Evolutionary conservation across 2,113 vertebrate species (phyloP), one percentile per base, ranked within the genome.

Genomic region (Pogona vitticeps): DNA sequence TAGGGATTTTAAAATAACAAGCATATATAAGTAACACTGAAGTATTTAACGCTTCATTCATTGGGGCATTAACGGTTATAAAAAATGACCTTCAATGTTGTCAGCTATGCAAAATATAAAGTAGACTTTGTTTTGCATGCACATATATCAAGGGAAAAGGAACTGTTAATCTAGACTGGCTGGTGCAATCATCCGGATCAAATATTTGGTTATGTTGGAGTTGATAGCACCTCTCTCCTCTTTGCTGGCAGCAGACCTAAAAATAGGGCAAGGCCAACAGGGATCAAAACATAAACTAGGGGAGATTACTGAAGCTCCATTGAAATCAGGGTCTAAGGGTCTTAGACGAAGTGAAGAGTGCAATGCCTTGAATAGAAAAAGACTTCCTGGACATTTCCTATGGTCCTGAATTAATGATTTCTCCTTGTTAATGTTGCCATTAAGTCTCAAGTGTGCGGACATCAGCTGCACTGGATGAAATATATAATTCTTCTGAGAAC

Each of bases 21-120:
- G 82, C 80, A 70, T 86, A 91, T 78, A 1, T 78, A 91, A 88
- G 59, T 85, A 90, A 88, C 85, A 77, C 0, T 71, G 76, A 52
- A 88, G 76, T 65, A 82, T 1, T 89, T 89, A 88, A 85, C 1
- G 6, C 63, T 61, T 26, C 1, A 18, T 80, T 90, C 68, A 63
- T 38, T 40, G 65, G 91, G 15, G 8, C 33, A 85, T 87, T 88
- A 85, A 83, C 71, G 89, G 5, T 36, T 86, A 63, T 90, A 84
- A 89, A 94, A 90, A 80, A 20, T 17, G 46, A 85, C 3, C 71
- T 80, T 90, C 42, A 76, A 80, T 86, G 17, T 0, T 84, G 90
- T 78, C 76, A 82, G 0, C 0, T 80, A 18, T 33, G 33, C 3
- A 6, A 85, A 89, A 91, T 81, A 76, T 40, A 42, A 86, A 65